Base-by-base conservation (phyloP, 2,113 vertebrate species). In the Bos javanicus region DNA sequence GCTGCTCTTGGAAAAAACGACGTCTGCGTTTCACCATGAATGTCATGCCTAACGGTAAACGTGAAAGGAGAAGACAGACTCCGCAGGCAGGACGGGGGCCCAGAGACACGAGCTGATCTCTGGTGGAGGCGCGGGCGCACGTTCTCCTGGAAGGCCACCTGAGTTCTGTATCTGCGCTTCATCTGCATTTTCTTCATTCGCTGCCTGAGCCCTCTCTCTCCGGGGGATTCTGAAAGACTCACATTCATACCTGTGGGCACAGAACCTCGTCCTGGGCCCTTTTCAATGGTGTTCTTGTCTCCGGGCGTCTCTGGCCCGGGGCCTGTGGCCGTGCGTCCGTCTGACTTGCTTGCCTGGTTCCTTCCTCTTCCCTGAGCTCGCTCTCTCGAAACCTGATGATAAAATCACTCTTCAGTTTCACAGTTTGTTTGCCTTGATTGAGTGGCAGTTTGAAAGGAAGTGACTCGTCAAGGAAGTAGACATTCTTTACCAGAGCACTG, bases 351-450 rank as follows among this genome's bases (percentile, higher is more conserved):
- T 9, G 9, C 81, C 85, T 83, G 64, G 56, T 50, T 94, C 26
- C 28, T 43, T 60, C 39, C 82, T 17, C 98, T 97, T 97, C 97
- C 57, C 82, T 1, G 9, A 54, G 83, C 21, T 80, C 2, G 1
- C 84, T 76, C 93, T 92, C 98, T 90, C 94, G 52, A 88, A 96
- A 92, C 87, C 92, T 80, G 78, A 54, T 30, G 93, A 97, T 59
- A 97, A 97, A 97, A 59, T 94, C 97, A 87, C 92, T 98, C 97
- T 98, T 28, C 46, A 43, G 86, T 95, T 84, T 86, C 95, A 97
- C 71, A 96, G 93, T 96, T 92, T 95, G 96, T 94, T 92, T 98
- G 95, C 90, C 46, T 81, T 50, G 57, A 98, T 96, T 98, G 88
- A 96, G 59, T 92, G 97, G 85, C 89, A 92, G 87, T 97, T 98